phyloP scores from a whole-genome alignment of 2,113 vertebrate species.

The Pristiophorus japonicus region DNA sequence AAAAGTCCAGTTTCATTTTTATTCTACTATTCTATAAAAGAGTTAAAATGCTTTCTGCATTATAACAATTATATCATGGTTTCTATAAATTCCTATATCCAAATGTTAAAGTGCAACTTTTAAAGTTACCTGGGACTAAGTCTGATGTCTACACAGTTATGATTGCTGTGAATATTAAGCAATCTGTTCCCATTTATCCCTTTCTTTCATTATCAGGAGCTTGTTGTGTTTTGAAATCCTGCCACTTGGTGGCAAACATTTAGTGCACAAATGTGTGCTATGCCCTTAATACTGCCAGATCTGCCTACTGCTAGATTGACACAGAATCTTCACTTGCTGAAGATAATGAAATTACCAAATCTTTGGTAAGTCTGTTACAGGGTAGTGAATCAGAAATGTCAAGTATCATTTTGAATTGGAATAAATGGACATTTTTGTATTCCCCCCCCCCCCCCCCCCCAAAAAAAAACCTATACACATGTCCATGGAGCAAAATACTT shows the following conservation, averaged over 20 bases:
- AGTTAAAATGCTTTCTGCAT: neutral
- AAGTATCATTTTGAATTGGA: neutral
- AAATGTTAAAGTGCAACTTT: neutral
- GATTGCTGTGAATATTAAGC: neutral
- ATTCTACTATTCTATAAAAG: neutral
- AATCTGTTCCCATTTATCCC: neutral
- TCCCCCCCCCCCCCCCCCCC: too few relatives aligned
- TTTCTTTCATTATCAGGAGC: neutral
- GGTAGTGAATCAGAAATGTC: neutral
- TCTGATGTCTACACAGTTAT: too few relatives aligned
- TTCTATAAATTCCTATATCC: neutral
- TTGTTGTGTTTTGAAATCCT: slow-evolving; percentile 1
- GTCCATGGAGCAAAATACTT: neutral
- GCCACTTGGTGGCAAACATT: neutral
- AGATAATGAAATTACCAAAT: neutral
- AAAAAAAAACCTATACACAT: neutral
- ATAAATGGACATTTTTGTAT: neutral
- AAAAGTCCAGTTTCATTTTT: neutral
- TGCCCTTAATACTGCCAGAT: neutral
- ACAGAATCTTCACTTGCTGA: neutral
- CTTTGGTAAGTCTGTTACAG: neutral
- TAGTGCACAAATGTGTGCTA: neutral
- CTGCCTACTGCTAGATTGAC: neutral
- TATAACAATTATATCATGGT: neutral
- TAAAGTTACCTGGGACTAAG: too few relatives aligned